phyloP scores from a whole-genome alignment of 2,113 vertebrate genomes.

The Urocolius indicus region DNA sequence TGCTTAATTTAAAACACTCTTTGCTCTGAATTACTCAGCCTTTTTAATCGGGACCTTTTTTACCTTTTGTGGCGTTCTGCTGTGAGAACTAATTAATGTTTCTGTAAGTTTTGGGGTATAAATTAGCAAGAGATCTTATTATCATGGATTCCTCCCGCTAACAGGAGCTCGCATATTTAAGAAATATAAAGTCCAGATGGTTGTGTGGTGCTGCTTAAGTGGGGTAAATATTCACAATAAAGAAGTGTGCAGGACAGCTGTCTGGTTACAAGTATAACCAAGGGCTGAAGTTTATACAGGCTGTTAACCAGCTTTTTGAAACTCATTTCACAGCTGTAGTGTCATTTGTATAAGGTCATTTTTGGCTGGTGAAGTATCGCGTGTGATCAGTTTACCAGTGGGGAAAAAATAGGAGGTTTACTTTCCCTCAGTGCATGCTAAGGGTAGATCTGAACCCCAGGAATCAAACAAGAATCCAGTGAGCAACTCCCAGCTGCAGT shows the following conservation, averaged over 20 bases:
- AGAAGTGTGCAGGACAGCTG: conserved; percentile 32
- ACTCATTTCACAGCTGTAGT: neutral
- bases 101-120: conserved; percentile 1
- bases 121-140: conserved; percentile 16
- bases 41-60: neutral
- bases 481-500: neutral
- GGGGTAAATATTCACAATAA: conserved; percentile 5
- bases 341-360: neutral
- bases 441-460: neutral
- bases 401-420: neutral
- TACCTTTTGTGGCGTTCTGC: neutral
- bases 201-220: neutral
- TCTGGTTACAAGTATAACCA: conserved; percentile 1
- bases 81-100: conserved; percentile 17
- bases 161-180: conserved; percentile 1
- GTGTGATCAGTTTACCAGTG: neutral
- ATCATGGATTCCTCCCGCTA: conserved; percentile 16
- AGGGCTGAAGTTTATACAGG: neutral
- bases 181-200: conserved; percentile 23
- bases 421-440: neutral
- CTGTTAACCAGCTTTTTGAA: conserved; percentile 10
- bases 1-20: conserved; percentile 25
- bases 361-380: neutral
- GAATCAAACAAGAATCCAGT: neutral
- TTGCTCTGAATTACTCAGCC: neutral